Conservation (phyloP, 2,113 vertebrate genomes). For the Mixornis gularis region DNA sequence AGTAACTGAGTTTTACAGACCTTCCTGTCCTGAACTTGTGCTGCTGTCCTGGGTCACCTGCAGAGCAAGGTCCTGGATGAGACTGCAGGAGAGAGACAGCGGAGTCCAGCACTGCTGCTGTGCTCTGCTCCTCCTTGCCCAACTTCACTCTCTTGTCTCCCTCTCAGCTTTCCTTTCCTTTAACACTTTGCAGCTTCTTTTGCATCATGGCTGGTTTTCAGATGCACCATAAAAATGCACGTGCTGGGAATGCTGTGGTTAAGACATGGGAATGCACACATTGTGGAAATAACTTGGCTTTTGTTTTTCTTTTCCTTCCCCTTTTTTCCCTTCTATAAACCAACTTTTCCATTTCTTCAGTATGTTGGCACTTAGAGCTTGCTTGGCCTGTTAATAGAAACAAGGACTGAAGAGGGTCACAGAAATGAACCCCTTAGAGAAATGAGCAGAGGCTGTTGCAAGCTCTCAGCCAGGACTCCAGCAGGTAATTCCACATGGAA, state of each 20-base stretch:
- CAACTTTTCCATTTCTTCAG: slow-evolving; percentile 28
- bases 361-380: neutral
- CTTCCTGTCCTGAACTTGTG: rapidly evolving
- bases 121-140: neutral
- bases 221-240: neutral
- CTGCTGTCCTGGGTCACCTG: neutral
- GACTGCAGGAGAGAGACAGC: neutral
- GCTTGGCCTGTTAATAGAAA: neutral
- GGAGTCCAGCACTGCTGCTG: neutral
- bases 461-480: neutral
- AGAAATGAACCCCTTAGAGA: neutral
- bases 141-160: neutral
- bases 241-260: slow-evolving; percentile 31
- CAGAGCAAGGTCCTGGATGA: neutral
- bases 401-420: neutral
- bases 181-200: neutral
- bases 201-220: neutral
- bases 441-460: neutral
- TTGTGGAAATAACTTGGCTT: slow-evolving; percentile 20
- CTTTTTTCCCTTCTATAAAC: slow-evolving; percentile 15
- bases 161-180: neutral
- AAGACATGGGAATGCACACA: slow-evolving; percentile 16
- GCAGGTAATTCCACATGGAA: neutral
- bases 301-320: slow-evolving; percentile 28
- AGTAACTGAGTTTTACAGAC: neutral